phyloP scores from a whole-genome alignment of 2,888 invertebrate species.

The Capitulum mitella region DNA sequence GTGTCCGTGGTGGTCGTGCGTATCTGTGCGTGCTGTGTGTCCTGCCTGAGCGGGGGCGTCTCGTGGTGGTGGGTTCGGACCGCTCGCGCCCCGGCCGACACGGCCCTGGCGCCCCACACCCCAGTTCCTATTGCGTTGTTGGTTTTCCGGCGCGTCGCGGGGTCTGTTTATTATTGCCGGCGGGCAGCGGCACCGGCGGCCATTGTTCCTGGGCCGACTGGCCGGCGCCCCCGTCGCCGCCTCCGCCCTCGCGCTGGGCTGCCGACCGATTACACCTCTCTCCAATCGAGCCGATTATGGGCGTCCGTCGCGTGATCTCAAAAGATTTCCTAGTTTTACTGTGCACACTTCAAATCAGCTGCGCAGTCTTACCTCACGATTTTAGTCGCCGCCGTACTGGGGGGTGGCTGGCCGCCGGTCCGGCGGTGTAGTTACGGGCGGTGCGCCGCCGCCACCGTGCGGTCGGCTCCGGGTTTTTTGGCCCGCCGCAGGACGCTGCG shows the following conservation, averaged over 20 bases:
- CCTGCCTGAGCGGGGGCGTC: too few species aligned
- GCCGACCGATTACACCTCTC: too few species aligned
- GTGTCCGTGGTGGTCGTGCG: not conserved
- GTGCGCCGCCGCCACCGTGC: not conserved
- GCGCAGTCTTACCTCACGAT: not conserved
- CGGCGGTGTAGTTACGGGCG: too few species aligned
- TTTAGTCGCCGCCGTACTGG: not conserved
- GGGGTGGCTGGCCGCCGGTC: too few species aligned
- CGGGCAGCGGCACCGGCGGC: too few species aligned
- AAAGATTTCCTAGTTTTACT: not conserved
- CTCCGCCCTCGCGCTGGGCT: too few species aligned
- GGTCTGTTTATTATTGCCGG: not conserved
- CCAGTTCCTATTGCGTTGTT: slow-evolving; percentile 20
- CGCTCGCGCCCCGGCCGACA: not conserved
- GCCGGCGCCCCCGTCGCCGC: too few species aligned
- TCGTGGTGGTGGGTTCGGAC: too few species aligned
- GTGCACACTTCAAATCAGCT: not conserved
- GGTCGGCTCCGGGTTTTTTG: not conserved
- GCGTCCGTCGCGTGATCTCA: slow-evolving; percentile 15
- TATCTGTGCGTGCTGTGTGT: not conserved
- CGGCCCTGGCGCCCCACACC: not conserved
- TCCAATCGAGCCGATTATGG: too few species aligned
- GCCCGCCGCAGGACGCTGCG: too few species aligned
- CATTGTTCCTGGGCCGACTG: too few species aligned
- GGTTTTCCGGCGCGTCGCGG: not conserved